Conservation (phyloP, 2,797 vertebrate species). For the Pipistrellus pygmaeus region DNA sequence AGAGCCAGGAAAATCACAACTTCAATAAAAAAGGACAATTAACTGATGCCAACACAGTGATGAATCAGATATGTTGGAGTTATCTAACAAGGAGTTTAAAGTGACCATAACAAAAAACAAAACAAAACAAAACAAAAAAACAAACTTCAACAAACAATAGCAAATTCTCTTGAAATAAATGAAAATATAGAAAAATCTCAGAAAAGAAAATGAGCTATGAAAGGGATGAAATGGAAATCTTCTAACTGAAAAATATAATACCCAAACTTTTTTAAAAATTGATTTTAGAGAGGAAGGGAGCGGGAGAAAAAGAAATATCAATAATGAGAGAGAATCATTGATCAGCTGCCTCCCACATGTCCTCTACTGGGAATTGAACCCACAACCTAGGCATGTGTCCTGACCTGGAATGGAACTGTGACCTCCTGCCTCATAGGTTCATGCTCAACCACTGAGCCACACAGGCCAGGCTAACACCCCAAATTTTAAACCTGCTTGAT, state of each 20-base stretch:
- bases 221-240: constrained; percentile 59
- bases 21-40: constrained; percentile 29
- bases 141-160: background rate
- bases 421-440: too few relatives aligned
- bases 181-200: constrained; percentile 50
- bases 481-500: constrained; percentile 17
- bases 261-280: background rate
- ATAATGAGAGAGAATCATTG: too few relatives aligned
- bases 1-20: constrained; percentile 50
- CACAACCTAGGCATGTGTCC: too few relatives aligned
- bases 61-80: constrained; percentile 35
- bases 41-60: background rate
- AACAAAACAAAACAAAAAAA: background rate
- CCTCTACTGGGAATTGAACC: too few relatives aligned
- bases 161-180: constrained; percentile 42
- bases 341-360: too few relatives aligned
- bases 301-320: too few relatives aligned
- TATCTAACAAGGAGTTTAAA: constrained; percentile 51
- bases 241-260: constrained; percentile 26
- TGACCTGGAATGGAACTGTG: too few relatives aligned
- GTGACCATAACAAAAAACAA: background rate
- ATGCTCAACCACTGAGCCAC: too few relatives aligned
- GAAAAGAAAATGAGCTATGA: constrained; percentile 14
- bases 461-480: background rate
- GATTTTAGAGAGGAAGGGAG: too few relatives aligned